phyloP scores from a whole-genome alignment of 2,113 vertebrate species.

The Proteles cristata region DNA sequence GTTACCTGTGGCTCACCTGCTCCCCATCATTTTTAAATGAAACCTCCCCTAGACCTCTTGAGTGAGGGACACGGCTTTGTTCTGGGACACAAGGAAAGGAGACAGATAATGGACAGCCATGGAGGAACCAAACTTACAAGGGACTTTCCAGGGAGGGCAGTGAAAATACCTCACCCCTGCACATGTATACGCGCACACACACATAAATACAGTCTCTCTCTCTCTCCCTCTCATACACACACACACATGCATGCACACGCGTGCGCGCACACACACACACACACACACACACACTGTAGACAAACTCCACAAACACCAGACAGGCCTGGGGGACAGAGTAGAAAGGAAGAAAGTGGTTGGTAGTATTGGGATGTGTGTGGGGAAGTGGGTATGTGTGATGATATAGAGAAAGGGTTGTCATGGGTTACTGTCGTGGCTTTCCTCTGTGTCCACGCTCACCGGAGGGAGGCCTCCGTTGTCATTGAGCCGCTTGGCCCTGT shows the following conservation, averaged over 20 bases:
- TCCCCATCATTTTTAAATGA: constrained; percentile 60
- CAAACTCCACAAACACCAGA: constrained; percentile 80
- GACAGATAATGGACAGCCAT: constrained; percentile 76
- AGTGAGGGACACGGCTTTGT: constrained; percentile 75
- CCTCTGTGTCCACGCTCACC: constrained; percentile 88
- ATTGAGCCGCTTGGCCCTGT: constrained; percentile 96
- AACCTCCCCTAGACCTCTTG: constrained; percentile 55
- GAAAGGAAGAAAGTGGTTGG: constrained; percentile 78
- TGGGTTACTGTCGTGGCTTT: constrained; percentile 94
- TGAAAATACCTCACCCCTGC: constrained; percentile 61
- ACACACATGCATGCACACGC: not conserved
- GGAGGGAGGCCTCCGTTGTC: constrained; percentile 96
- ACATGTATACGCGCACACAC: too few species aligned
- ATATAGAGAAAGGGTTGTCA: constrained; percentile 81
- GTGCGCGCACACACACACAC: not conserved
- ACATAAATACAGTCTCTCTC: not conserved
- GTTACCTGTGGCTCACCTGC: constrained; percentile 46
- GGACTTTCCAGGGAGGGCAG: constrained; percentile 69
- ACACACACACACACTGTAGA: not conserved
- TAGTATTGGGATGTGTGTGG: not conserved
- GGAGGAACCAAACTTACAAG: constrained; percentile 71
- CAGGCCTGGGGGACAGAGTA: constrained; percentile 74
- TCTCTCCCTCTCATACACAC: too few species aligned
- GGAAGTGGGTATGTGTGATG: constrained; percentile 52
- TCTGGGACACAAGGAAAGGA: constrained; percentile 80